Conservation (phyloP, 2,797 vertebrate species). For the Chaetophractus vellerosus region DNA sequence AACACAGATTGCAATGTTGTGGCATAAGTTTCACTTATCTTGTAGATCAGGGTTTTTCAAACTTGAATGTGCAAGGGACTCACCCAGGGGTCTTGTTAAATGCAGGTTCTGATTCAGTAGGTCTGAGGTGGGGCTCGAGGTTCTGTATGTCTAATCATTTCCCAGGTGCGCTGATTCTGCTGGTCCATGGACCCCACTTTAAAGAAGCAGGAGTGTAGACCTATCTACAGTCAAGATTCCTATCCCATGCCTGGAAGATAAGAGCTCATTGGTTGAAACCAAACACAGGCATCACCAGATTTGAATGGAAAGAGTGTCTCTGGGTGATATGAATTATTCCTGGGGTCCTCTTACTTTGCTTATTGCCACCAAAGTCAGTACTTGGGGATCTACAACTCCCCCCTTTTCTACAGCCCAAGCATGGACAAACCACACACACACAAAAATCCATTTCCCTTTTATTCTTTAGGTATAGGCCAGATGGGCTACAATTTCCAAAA, state of each 20-base stretch:
- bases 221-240: not conserved
- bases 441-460: conserved; percentile 7
- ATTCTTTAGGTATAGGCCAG: not conserved
- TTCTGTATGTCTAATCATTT: conserved; percentile 22
- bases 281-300: not conserved
- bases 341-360: conserved; percentile 47
- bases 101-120: conserved; percentile 23
- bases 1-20: not conserved
- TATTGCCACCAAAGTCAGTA: conserved; percentile 34
- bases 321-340: not conserved
- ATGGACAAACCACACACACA: not conserved
- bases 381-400: not conserved
- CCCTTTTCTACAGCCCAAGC: not conserved
- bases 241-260: not conserved
- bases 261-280: not conserved
- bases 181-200: not conserved
- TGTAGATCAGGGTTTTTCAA: conserved; percentile 55
- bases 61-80: not conserved
- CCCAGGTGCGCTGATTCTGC: not conserved
- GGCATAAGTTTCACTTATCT: not conserved
- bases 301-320: not conserved
- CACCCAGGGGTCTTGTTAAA: conserved; percentile 24
- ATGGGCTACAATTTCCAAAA: conserved; percentile 28
- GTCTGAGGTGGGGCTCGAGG: not conserved
- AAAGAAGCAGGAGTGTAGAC: not conserved